Evolutionary conservation across 2,888 invertebrate genomes (phyloP), one percentile per base, ranked within the genome.

Genomic region (Phaonia tiefii): DNA sequence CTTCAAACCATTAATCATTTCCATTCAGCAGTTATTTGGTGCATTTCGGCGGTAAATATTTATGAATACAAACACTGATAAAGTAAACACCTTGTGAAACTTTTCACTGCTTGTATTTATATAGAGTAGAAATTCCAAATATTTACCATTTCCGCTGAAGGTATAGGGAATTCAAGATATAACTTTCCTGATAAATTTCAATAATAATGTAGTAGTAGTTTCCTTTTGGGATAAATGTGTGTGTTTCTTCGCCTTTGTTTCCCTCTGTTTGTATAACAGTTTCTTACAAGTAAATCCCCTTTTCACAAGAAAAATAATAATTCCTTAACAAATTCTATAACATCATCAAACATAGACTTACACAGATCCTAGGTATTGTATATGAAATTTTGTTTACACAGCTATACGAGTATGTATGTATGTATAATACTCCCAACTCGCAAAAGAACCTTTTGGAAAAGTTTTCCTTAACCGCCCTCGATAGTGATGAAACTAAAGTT

Each of bases 181-280:
- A 79, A 79, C 39, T 79, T 79, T 79, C 58, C 44, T 75, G 58
- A 71, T 71, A 79, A 66, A 75, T 79, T 66, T 75, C 70, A 66
- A 66, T 71, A 71, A 66, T 71, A 71, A 65, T 25, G 37, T 51
- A 17, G 56, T 58, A 2, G 42, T 54, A 42, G 63, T 42, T 20
- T 31, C 8, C 31, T 31, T 31, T 31, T 5, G n/a, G n/a, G 31
- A 3, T 31, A 8, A 8, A 31, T 31, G 8, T 1, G 37, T 37
- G 37, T 20, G 22, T 39, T 63, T 63, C 13, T 63, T 11, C 22
- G 42, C 20, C 1, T 60, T n/a, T 56, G 15, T 46, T 46, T 46
- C 37, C 15, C 10, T 39, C 17, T 17, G 39, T 60, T 17, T 7
- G 63, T 63, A 20, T 25, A 37, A 2, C 39, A 63, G 20, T 42